Evolutionary conservation across 2,113 vertebrate genomes (phyloP).

Genomic region (Eubucco bourcierii): DNA sequence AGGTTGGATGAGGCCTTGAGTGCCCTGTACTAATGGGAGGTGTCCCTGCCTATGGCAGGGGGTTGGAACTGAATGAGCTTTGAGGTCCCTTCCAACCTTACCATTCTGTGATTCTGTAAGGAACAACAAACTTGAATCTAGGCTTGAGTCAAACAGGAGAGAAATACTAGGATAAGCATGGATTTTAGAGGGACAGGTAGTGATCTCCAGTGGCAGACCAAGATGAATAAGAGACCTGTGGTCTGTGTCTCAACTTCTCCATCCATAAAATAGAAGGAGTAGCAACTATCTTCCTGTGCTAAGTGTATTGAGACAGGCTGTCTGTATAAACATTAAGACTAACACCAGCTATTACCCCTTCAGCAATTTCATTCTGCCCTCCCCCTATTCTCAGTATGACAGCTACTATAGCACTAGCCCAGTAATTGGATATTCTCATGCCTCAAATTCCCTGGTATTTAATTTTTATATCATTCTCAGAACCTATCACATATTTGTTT

Average conservation of each 20-base stretch:
- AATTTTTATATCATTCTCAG: conserved; percentile 73
- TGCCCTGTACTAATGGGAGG: no score
- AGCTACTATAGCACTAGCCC: conserved; percentile 7
- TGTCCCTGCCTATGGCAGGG: no score
- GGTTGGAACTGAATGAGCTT: no score
- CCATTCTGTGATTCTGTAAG: neutral
- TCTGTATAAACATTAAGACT: neutral
- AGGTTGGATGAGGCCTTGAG: no score
- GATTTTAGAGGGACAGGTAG: neutral
- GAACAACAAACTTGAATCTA: neutral
- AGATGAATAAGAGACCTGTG: neutral
- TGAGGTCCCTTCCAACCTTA: no score
- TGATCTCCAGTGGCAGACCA: neutral
- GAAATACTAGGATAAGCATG: neutral
- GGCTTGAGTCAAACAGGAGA: neutral
- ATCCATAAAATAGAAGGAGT: neutral
- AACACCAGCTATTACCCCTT: conserved; percentile 32
- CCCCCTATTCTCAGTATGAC: neutral
- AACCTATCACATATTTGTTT: conserved; percentile 81
- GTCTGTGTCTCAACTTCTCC: neutral
- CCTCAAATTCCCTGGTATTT: conserved; percentile 66
- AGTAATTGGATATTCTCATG: conserved; percentile 58
- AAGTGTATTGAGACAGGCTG: neutral
- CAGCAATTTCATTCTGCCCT: conserved; percentile 38
- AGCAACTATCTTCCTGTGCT: neutral